Evolutionary conservation across 2,113 vertebrate genomes (phyloP), one percentile per base, ranked within the genome.

Genomic region (Ophthalmolycus amberensis): DNA sequence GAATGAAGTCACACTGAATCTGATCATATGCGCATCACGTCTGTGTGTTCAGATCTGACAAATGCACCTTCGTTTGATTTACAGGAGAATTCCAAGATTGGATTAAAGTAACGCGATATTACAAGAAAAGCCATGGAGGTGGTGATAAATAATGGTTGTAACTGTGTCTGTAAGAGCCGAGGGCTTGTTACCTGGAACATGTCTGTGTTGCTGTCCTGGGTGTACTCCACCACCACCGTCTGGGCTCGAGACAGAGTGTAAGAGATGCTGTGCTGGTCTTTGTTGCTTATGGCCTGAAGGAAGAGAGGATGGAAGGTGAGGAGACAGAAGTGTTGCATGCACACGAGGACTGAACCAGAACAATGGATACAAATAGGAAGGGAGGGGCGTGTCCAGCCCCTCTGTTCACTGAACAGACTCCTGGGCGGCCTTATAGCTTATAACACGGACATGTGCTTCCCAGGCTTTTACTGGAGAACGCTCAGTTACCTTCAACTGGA

Each of bases 201-300:
- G 93, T 99, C 98, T 63, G 97, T 98, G 94, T 96, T 98, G 96
- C 95, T 97, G 95, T 99, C 98, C 86, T 99, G 96, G 18, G 96
- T 99, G 90, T 99, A 99, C 94, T 99, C 98, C 90, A 99, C 98
- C 92, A 99, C 98, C 85, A 99, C 98, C 4, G 98, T 99, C 93
- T 99, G 98, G 58, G 93, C 97, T 88, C 98, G 96, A 86, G 98
- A 99, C 88, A 99, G 95, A 32, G 98, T 99, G 64, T 97, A 99
- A 4, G 98, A 99, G 95, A 99, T 99, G 92, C 98, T 99, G 94
- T 99, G 98, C 95, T 99, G 98, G 96, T 99, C 98, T 94, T 99
- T 99, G 94, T 99, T 99, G 92, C 98, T 99, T 95, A 99, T 99
- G 94, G 98, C 98, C 98, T 93, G 75, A 15, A 64, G 59, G 75